A percentile compares a stretch with the other conserved stretches of the same genome.
Conservation (phyloP, 2,113 vertebrate species). For the Cinclus mexicanus region DNA sequence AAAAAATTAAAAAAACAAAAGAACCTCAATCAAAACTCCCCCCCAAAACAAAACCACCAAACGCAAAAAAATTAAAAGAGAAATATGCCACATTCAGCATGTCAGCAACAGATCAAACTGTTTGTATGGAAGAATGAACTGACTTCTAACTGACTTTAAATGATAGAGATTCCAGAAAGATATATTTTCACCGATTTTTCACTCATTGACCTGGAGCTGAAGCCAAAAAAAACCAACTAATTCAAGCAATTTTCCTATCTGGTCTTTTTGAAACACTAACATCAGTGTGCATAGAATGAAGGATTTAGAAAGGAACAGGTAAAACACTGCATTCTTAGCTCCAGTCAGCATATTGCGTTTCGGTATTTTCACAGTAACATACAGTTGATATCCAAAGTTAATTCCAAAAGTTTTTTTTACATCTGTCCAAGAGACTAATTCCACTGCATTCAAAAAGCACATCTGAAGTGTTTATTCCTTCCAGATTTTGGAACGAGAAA, state of each 20-base stretch:
- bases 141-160: neutral
- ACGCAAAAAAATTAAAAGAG: neutral
- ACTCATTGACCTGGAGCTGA: neutral
- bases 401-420: neutral
- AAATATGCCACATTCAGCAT: neutral
- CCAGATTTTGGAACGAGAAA: slow-evolving; percentile 34
- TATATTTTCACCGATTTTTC: neutral
- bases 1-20: neutral
- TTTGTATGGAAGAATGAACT: neutral
- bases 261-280: neutral
- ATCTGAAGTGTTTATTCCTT: slow-evolving; percentile 2
- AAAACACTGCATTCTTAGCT: neutral
- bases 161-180: neutral
- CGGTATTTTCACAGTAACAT: neutral
- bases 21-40: neutral
- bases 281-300: neutral
- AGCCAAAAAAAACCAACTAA: neutral
- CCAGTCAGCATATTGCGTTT: neutral
- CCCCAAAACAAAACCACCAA: neutral
- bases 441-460: neutral
- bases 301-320: neutral
- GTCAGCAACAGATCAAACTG: neutral
- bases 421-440: neutral
- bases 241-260: neutral
- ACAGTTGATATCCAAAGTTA: neutral